Evolutionary conservation across 2,888 invertebrate species (phyloP), one percentile per base, ranked within the genome.

Genomic region (Diadegma fenestrale): DNA sequence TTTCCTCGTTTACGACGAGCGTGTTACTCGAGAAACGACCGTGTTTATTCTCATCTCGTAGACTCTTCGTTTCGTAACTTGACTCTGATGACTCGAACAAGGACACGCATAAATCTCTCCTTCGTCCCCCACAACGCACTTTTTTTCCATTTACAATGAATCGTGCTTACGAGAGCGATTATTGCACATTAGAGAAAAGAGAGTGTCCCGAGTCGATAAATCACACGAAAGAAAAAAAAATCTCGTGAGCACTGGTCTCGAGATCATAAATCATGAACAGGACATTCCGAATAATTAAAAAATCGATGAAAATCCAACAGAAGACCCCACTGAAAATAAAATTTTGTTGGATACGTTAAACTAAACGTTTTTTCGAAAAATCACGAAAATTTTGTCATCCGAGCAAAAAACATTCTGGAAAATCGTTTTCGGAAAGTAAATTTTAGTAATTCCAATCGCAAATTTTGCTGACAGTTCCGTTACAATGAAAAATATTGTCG

Each of bases 41-140:
- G n/a, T 63, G 54, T 43, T 73, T 2, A n/a, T 64, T 64, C 63
- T 64, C 48, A 19, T 64, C 33, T 45, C 63, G 61, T 30, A 37
- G 8, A 14, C 26, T 51, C 37, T 48, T 43, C 19, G 37, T 77
- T 48, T 68, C 68, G 68, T 41, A 77, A 77, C 26, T 30, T 17
- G 26, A n/a, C 54, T 22, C 7, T 10, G 66, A 77, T 77, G 54
- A 4, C 69, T 41, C 37, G n/a, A 19, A 78, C 5, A 80, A 72
- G 63, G 17, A 48, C 41, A 64, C 61, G 26, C 48, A 72, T 80
- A 72, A 80, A 72, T 79, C 61, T 71, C n/a, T 6, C 69, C 69
- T 63, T 33, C 43, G 8, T 45, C 19, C 33, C 41, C 22, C 8
- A 19, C 58, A 26, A 78, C 58, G 58, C 76, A 64, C 69, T 61